Evolutionary conservation across 1,140 invertebrate genomes (phyloP).

Genomic region (Drepana arcuata): DNA sequence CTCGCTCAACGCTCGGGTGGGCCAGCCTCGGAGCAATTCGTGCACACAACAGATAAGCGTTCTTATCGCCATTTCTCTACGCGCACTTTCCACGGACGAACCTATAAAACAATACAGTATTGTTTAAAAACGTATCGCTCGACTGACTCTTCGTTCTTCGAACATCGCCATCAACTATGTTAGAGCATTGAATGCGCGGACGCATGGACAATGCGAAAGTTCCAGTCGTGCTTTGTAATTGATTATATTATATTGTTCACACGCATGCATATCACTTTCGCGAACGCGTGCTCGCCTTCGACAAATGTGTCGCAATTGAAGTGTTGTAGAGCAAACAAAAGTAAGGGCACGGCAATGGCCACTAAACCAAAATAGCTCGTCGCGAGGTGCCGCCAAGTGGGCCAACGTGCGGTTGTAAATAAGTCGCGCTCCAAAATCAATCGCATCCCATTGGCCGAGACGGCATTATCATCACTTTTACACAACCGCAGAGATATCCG

Average conservation of each 20-base stretch:
- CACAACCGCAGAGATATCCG: conserved; percentile 17
- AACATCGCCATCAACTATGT: background rate
- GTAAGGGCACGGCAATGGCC: conserved; percentile 37
- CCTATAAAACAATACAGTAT: conserved; percentile 36
- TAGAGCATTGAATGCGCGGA: background rate
- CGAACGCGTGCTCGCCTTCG: conserved; percentile 1
- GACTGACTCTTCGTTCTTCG: conserved; percentile 7
- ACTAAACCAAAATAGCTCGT: conserved; percentile 44
- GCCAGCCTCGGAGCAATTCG: conserved; percentile 6
- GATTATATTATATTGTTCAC: conserved; percentile 12
- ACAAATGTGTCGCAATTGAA: background rate
- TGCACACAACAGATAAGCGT: conserved; percentile 25
- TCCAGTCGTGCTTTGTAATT: conserved; percentile 12
- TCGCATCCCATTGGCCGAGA: conserved; percentile 16
- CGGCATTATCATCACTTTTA: conserved; percentile 20
- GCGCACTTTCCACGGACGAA: conserved; percentile 26
- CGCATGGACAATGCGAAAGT: conserved; percentile 13
- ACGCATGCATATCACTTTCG: conserved; percentile 13
- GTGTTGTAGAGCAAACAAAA: conserved; percentile 6
- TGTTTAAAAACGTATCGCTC: conserved; percentile 23
- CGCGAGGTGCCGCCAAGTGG: conserved; percentile 38
- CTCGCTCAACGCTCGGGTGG: conserved; percentile 1
- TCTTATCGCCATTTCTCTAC: conserved; percentile 37
- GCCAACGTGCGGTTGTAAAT: conserved; percentile 34
- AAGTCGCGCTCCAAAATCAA: conserved; percentile 24